These are phyloP conservation scores for Xanthorhoe designata DNA, from an alignment of 2,888 invertebrate species.

Conservation along the genomic window DNA sequence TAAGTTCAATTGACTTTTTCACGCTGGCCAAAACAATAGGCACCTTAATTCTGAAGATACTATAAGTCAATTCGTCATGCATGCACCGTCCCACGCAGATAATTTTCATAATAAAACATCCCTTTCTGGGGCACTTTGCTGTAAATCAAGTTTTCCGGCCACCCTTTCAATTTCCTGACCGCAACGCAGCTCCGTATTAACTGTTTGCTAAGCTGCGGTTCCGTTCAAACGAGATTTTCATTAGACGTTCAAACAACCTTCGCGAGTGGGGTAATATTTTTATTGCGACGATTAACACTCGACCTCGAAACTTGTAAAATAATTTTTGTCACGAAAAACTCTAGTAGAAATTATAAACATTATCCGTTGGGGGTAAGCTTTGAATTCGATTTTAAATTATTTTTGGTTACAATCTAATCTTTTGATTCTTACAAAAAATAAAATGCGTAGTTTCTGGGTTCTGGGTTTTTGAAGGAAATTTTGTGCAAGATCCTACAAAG, in stretches of 20 bases:
- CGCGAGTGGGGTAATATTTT: constrained; percentile 60
- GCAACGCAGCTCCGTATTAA: constrained; percentile 58
- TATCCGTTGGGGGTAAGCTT: not conserved
- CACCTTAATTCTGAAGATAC: constrained; percentile 6
- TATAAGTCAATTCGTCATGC: constrained; percentile 50
- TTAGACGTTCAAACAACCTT: constrained; percentile 65
- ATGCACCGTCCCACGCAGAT: constrained; percentile 61
- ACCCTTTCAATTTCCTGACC: constrained; percentile 81
- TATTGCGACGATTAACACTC: constrained; percentile 54
- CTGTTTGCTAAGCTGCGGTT: constrained; percentile 41
- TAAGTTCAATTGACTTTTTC: too few species aligned
- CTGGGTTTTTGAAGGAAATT: not conserved
- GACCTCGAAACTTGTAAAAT: constrained; percentile 31
- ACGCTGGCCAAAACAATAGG: not conserved
- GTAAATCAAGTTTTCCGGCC: constrained; percentile 79
- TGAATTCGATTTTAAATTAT: too few species aligned
- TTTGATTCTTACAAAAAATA: too few species aligned
- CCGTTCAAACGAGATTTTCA: constrained; percentile 71
- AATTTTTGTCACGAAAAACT: constrained; percentile 4
- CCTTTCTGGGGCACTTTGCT: constrained; percentile 75
- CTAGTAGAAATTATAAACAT: not conserved
- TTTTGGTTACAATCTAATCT: too few species aligned
- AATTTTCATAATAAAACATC: constrained; percentile 81
- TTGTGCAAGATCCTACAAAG: not conserved
- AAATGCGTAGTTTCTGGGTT: too few species aligned